Conservation (phyloP, 2,888 invertebrate species). For the Dysmachus trigonus region DNA sequence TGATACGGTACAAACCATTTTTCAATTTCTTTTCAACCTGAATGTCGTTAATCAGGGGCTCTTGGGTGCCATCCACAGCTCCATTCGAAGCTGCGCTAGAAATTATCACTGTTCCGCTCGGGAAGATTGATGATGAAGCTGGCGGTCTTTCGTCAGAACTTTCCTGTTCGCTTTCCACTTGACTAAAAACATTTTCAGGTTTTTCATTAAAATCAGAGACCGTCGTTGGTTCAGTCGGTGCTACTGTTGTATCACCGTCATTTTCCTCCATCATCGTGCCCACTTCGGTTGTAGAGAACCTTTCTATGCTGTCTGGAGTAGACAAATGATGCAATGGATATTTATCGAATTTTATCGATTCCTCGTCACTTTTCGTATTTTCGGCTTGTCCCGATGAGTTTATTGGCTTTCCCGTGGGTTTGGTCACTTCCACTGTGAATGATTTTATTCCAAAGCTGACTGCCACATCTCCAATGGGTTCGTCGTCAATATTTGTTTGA, state of each 20-base stretch:
- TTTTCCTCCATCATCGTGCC: neutral
- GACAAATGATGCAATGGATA: constrained; percentile 14
- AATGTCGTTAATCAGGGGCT: constrained; percentile 52
- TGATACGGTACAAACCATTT: constrained; percentile 60
- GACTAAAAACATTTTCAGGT: constrained; percentile 50
- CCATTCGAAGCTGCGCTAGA: constrained; percentile 39
- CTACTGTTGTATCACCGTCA: constrained; percentile 3
- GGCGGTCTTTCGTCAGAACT: constrained; percentile 51
- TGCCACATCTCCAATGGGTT: constrained; percentile 10
- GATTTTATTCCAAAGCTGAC: constrained; percentile 51
- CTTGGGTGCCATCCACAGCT: constrained; percentile 47
- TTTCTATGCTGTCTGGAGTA: constrained; percentile 2
- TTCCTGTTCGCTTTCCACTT: constrained; percentile 50
- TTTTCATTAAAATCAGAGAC: constrained; percentile 12
- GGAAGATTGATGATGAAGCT: constrained; percentile 43
- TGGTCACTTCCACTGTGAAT: constrained; percentile 52
- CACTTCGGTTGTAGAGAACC: neutral
- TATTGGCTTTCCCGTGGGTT: constrained; percentile 48
- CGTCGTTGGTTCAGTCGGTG: neutral
- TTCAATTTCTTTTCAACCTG: constrained; percentile 55
- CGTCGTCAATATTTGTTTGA: constrained; percentile 18
- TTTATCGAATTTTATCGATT: neutral
- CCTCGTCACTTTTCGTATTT: neutral
- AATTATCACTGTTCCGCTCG: constrained; percentile 41
- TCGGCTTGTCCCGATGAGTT: neutral